Evolutionary conservation across 2,113 vertebrate genomes (phyloP), one percentile per base, ranked within the genome.

Genomic region (Poeciliopsis prolifica): DNA sequence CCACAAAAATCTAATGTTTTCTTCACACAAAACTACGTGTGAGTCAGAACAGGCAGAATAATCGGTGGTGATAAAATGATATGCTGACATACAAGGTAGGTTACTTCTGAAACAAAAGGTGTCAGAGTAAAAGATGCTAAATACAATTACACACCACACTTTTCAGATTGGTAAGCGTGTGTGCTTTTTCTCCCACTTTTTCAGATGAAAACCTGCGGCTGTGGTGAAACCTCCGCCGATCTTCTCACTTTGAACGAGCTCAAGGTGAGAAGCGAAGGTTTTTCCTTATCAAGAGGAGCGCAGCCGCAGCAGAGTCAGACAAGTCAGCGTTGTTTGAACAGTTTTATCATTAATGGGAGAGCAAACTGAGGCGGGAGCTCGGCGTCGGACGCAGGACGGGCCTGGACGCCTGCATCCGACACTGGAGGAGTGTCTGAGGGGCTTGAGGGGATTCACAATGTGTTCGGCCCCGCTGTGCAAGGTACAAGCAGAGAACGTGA

Each of bases 391-490:
- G 79, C 65, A 26, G 78, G 74, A 85, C 68, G 76, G 76, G 70
- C 24, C 51, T 68, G 30, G 82, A 75, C 63, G 19, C 66, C 84
- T 29, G 29, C 29, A 29, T 29, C 29, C 68, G 72, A 28, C 28
- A 28, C 28, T 33, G 35, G 44, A 31, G 37, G 68, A 70, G 82
- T 15, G 84, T 65, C 29, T 65, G 3, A 28, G 42, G 61, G 14
- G 66, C 19, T 28, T 15, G 29, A 10, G 4, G 58, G 72, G 65
- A 33, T n/a, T 33, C 68, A 76, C 62, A 80, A 85, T 82, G 84
- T 80, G 83, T 86, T 81, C 73, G 66, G 75, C 75, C 85, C 88
- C 81, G 86, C 86, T 82, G 87, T 79, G 80, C 86, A 85, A 89
- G 89, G 87, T 89, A 88, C 82, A 61, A 78, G 77, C 61, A 72